Evolutionary conservation across 2,113 vertebrate species (phyloP).

Genomic region (Mustela lutreola): DNA sequence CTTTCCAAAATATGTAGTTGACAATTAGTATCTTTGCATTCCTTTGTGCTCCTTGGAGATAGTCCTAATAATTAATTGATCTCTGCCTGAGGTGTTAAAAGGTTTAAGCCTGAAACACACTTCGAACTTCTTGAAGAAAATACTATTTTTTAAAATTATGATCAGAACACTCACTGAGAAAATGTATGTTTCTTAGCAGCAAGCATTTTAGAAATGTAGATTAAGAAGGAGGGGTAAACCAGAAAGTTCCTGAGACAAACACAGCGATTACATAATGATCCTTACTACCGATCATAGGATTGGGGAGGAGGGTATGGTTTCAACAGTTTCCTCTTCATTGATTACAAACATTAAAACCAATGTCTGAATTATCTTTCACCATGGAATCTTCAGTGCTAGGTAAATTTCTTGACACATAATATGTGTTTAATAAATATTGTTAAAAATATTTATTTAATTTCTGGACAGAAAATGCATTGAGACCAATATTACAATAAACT

Average conservation of each 20-base stretch:
- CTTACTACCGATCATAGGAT: neutral
- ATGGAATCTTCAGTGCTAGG: neutral
- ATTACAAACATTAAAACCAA: neutral
- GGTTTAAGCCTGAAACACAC: neutral
- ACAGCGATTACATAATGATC: neutral
- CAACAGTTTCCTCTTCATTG: neutral
- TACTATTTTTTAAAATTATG: neutral
- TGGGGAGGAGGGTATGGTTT: neutral
- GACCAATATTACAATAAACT: neutral
- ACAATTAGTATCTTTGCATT: neutral
- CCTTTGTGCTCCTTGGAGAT: neutral
- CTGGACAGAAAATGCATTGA: conserved; percentile 26
- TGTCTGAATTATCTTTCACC: neutral
- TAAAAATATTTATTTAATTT: conserved; percentile 6
- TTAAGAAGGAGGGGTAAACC: neutral
- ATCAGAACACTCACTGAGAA: neutral
- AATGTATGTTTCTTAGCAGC: neutral
- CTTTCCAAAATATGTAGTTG: neutral
- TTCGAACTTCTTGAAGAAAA: conserved; percentile 4
- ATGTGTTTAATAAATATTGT: neutral
- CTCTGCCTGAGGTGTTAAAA: neutral
- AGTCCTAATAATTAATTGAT: neutral
- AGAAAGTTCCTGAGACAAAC: neutral
- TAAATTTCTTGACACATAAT: neutral
- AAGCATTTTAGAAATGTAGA: neutral